These are phyloP conservation scores for Hiodon alosoides DNA, from an alignment of 2,113 vertebrate species.

Conservation along the genomic window DNA sequence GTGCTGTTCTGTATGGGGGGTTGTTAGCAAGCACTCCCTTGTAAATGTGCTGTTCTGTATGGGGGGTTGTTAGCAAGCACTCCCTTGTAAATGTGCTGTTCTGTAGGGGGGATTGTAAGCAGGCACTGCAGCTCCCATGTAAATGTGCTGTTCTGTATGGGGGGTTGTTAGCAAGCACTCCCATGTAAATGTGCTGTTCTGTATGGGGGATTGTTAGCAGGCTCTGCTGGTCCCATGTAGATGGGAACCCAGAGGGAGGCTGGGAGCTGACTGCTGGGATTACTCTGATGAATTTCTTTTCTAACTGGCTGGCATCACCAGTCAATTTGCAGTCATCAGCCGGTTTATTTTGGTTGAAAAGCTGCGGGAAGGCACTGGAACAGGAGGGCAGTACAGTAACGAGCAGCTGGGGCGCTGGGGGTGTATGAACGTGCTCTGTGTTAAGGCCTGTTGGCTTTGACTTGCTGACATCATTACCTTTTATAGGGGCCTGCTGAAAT, in stretches of 20 bases:
- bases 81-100: background rate
- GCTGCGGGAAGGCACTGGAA: background rate
- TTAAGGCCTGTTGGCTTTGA: too few relatives aligned
- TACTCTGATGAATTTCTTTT: background rate
- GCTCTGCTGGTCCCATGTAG: background rate
- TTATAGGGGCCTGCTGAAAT: too few relatives aligned
- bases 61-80: too few relatives aligned
- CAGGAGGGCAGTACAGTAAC: background rate
- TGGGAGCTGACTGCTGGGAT: background rate
- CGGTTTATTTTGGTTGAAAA: conserved; percentile 28
- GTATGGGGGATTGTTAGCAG: background rate
- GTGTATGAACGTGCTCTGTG: background rate
- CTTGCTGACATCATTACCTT: too few relatives aligned
- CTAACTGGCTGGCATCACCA: background rate
- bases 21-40: too few relatives aligned
- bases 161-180: too few relatives aligned
- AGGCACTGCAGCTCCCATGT: too few relatives aligned
- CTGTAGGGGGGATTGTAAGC: background rate
- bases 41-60: too few relatives aligned
- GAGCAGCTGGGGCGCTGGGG: background rate
- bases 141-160: too few relatives aligned
- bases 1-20: too few relatives aligned
- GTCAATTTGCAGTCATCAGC: conserved; percentile 22
- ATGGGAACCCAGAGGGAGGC: background rate
- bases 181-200: too few relatives aligned